Evolutionary conservation across 30 jellyfish, hydroid and myxozoan genomes (phyloP).

Genomic region (Sanderia malayensis): DNA sequence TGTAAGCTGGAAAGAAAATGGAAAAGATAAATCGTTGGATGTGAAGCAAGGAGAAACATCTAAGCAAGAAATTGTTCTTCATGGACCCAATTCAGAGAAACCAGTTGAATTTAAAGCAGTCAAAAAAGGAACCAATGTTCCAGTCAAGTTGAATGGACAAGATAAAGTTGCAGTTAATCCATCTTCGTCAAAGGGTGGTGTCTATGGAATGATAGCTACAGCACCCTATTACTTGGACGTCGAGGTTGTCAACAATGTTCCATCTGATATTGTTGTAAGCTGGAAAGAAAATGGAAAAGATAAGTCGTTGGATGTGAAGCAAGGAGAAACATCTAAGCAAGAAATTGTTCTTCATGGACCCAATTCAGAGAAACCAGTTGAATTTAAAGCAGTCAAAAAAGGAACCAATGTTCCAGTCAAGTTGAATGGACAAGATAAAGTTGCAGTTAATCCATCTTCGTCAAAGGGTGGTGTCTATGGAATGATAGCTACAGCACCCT

Average conservation of each 20-base stretch:
- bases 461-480: background rate
- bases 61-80: background rate
- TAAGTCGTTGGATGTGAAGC: background rate
- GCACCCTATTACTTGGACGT: background rate
- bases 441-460: background rate
- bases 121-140: background rate
- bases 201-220: background rate
- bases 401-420: background rate
- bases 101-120: background rate
- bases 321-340: background rate
- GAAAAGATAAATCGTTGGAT: background rate
- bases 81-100: background rate
- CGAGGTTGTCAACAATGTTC: background rate
- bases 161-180: background rate
- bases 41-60: background rate
- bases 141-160: background rate
- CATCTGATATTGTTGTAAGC: background rate
- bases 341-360: background rate
- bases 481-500: background rate
- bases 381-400: background rate
- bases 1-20: background rate
- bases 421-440: background rate
- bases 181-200: background rate
- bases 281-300: background rate
- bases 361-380: background rate